phyloP scores from a whole-genome alignment of 2,113 vertebrate genomes.

The Leucoraja erinaceus region DNA sequence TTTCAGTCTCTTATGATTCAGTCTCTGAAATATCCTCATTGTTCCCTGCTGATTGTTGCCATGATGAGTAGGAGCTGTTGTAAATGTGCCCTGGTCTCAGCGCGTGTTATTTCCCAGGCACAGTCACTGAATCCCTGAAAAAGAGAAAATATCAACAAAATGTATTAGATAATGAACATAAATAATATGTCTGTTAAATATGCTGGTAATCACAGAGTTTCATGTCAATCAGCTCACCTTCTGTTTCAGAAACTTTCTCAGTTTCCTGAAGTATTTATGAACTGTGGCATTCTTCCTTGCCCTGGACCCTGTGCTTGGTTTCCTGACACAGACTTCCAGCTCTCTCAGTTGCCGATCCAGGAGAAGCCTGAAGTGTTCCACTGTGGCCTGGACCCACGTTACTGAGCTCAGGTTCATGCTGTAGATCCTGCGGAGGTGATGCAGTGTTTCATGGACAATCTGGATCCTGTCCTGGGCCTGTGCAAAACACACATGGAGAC shows the following conservation, averaged over 20 bases:
- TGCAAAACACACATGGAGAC: not conserved
- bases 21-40: not conserved
- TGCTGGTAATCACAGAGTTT: not conserved
- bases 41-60: not conserved
- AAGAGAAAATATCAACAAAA: not conserved
- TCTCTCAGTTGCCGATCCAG: not conserved
- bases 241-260: not conserved
- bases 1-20: not conserved
- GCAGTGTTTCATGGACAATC: not conserved
- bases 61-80: not conserved
- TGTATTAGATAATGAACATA: not conserved
- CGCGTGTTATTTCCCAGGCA: slow-evolving; percentile 12
- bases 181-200: not conserved
- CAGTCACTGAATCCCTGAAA: slow-evolving; percentile 8
- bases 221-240: not conserved
- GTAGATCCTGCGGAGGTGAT: not conserved
- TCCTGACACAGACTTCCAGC: not conserved
- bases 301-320: not conserved
- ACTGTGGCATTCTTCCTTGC: not conserved
- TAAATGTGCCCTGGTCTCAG: not conserved
- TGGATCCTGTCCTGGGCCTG: not conserved
- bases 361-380: not conserved
- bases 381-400: not conserved
- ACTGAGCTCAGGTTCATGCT: not conserved
- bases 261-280: not conserved